A percentile compares a stretch with the other conserved stretches of the same genome.
Conservation (phyloP, 2,797 vertebrate species). For the Enteromius radiatus region DNA sequence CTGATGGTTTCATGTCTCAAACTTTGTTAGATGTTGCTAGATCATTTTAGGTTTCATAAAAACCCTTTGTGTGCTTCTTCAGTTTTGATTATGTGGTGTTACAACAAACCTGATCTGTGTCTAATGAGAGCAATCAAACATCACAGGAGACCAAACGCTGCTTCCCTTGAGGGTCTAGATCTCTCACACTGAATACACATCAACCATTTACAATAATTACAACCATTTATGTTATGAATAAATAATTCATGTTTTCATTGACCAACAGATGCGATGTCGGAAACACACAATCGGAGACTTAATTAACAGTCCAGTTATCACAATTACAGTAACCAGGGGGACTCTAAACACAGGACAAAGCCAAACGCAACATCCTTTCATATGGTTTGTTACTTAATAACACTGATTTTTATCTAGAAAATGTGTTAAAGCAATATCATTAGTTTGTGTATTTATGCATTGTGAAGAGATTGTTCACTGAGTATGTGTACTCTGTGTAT, state of each 20-base stretch:
- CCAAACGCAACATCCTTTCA: neutral
- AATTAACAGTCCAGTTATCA: constrained; percentile 1
- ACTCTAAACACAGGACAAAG: constrained; percentile 4
- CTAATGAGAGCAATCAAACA: constrained; percentile 32
- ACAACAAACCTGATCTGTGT: constrained; percentile 24
- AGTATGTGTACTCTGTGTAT: neutral
- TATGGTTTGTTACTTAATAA: neutral
- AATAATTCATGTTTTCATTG: constrained; percentile 36
- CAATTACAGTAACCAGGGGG: neutral
- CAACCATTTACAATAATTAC: constrained; percentile 2
- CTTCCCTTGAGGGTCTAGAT: constrained; percentile 12
- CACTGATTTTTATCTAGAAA: constrained; percentile 4
- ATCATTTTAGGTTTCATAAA: constrained; percentile 6
- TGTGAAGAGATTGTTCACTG: neutral
- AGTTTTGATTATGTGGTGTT: neutral
- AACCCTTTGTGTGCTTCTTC: neutral
- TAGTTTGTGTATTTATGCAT: neutral
- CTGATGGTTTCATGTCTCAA: neutral
- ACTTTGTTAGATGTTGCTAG: neutral
- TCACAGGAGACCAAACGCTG: neutral
- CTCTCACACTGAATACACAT: constrained; percentile 20
- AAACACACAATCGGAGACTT: constrained; percentile 14
- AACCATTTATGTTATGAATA: neutral
- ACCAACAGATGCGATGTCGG: constrained; percentile 8
- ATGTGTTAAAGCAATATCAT: neutral